Evolutionary conservation across 2,113 vertebrate genomes (phyloP).

Genomic region (Anhinga anhinga): DNA sequence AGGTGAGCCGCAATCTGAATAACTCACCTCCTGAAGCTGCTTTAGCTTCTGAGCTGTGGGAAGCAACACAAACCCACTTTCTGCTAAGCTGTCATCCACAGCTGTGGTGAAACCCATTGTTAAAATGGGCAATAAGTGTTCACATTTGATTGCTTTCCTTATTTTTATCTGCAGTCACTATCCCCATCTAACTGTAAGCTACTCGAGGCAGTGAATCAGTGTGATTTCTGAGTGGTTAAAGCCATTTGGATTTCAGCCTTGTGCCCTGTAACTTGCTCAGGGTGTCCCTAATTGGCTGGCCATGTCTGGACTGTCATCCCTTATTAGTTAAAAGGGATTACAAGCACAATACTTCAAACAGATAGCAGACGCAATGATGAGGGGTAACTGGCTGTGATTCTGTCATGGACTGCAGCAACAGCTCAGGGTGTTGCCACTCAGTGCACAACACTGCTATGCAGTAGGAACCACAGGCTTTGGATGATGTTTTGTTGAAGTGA

Average conservation of each 20-base stretch:
- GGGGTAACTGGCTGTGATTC: neutral
- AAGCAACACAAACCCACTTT: neutral
- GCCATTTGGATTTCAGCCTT: neutral
- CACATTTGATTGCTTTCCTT: neutral
- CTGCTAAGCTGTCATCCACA: rapidly evolving
- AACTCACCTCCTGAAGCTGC: neutral
- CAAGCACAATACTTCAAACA: rapidly evolving
- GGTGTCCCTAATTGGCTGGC: neutral
- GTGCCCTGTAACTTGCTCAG: neutral
- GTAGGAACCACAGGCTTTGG: neutral
- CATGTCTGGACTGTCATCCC: neutral
- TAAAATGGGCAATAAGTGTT: neutral
- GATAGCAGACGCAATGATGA: neutral
- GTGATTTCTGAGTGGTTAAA: neutral
- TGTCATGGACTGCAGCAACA: neutral
- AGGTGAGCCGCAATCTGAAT: neutral
- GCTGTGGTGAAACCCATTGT: neutral
- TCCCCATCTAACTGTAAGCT: neutral
- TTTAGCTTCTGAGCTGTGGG: neutral
- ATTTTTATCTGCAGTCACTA: neutral
- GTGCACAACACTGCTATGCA: neutral
- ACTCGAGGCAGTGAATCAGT: neutral
- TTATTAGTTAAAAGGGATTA: neutral
- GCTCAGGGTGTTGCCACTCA: rapidly evolving
- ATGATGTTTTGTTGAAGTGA: neutral